Evolutionary conservation across 1,140 invertebrate species (phyloP).

Genomic region (Cyphomyrmex costatus): DNA sequence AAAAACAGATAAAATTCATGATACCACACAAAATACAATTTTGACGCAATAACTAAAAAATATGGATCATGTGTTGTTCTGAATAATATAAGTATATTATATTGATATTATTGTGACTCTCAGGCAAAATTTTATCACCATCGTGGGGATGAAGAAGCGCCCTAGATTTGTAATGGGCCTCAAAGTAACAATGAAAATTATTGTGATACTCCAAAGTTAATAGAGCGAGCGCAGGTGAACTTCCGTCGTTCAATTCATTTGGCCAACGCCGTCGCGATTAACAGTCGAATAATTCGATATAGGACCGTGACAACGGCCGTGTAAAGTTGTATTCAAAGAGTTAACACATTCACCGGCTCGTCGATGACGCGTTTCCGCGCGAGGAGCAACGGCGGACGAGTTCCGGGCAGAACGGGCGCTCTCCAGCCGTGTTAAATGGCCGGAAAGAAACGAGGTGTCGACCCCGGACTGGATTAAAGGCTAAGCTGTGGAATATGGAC

Average conservation of each 20-base stretch:
- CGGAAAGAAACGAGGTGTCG: conserved; percentile 73
- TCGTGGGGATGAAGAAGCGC: neutral
- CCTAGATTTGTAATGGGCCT: neutral
- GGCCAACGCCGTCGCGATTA: neutral
- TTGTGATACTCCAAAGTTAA: neutral
- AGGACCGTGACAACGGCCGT: neutral
- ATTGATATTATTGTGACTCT: neutral
- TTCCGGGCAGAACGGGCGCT: conserved; percentile 44
- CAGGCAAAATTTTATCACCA: neutral
- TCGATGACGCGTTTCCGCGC: conserved; percentile 50
- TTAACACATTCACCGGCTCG: conserved; percentile 28
- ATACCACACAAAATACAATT: neutral
- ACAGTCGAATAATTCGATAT: conserved; percentile 33
- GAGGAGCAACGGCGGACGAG: conserved; percentile 41
- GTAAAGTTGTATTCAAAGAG: conserved; percentile 40
- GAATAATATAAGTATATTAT: neutral
- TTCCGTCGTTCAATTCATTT: conserved; percentile 7
- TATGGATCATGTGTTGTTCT: neutral
- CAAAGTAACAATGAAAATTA: conserved; percentile 10
- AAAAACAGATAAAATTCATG: neutral
- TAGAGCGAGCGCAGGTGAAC: conserved; percentile 19
- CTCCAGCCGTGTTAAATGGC: conserved; percentile 71
- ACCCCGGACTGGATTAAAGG: conserved; percentile 62
- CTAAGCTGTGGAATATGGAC: conserved; percentile 68
- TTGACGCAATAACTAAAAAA: neutral